Evolutionary conservation across 1,140 invertebrate species (phyloP).

Genomic region (Gryon sp.): DNA sequence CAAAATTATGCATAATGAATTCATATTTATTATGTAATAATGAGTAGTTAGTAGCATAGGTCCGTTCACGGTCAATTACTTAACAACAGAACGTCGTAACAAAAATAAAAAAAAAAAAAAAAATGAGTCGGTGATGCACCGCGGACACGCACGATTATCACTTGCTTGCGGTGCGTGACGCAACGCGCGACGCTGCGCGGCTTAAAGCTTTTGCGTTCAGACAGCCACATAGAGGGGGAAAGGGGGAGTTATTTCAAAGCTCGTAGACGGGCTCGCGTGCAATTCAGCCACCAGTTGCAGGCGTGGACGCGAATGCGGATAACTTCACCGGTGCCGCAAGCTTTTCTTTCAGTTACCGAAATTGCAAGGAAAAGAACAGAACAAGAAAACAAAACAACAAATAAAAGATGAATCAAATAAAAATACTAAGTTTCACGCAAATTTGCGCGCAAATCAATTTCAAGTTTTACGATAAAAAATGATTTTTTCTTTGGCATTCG

Average conservation of each 20-base stretch:
- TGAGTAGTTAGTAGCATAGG: too few species aligned
- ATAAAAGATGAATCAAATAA: too few species aligned
- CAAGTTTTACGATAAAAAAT: too few species aligned
- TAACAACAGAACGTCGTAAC: conserved; percentile 7
- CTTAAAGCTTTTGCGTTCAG: conserved; percentile 9
- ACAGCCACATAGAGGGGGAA: conserved; percentile 15
- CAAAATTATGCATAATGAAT: too few species aligned
- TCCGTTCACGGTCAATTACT: conserved; percentile 14
- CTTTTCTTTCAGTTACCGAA: neutral
- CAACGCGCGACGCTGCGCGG: conserved; percentile 40
- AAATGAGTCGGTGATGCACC: conserved; percentile 33
- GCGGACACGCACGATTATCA: conserved; percentile 33
- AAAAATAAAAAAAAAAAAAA: too few species aligned
- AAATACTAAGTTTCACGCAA: too few species aligned
- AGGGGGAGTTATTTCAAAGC: conserved; percentile 63
- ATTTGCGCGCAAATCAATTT: too few species aligned
- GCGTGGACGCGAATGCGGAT: conserved; percentile 66
- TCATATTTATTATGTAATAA: too few species aligned
- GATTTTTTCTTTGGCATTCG: too few species aligned
- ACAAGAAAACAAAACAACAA: too few species aligned
- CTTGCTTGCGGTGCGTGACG: conserved; percentile 41
- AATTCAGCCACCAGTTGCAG: conserved; percentile 74
- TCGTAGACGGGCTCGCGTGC: conserved; percentile 62
- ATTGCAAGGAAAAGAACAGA: too few species aligned
- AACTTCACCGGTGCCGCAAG: conserved; percentile 18